Evolutionary conservation across 2,888 invertebrate species (phyloP).

Genomic region (Drosophila flavopinicola): DNA sequence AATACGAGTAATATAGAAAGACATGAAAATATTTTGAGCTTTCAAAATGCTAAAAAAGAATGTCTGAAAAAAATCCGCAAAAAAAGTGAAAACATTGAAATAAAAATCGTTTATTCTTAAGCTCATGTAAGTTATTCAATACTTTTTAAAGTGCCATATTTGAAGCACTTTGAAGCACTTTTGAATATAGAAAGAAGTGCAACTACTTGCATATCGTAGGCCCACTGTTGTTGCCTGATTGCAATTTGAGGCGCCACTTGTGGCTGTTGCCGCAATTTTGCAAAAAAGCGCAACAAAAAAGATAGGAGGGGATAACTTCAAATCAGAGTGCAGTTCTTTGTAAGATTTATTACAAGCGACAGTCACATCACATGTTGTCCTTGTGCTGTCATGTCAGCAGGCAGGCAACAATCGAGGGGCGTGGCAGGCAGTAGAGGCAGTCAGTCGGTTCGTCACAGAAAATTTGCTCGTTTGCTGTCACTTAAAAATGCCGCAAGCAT

Average conservation of each 20-base stretch:
- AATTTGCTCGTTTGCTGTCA: conserved; percentile 70
- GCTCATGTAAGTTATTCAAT: too few relatives aligned
- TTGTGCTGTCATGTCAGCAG: conserved; percentile 64
- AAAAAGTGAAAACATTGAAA: too few relatives aligned
- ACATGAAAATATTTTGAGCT: too few relatives aligned
- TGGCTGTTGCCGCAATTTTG: conserved; percentile 43
- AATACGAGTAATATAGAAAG: too few relatives aligned
- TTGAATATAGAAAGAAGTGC: too few relatives aligned
- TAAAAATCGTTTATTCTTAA: too few relatives aligned
- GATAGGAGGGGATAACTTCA: conserved; percentile 26
- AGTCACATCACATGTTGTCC: conserved; percentile 69
- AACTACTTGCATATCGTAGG: too few relatives aligned
- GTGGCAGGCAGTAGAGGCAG: conserved; percentile 12
- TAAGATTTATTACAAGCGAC: conserved; percentile 76
- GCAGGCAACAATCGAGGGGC: conserved; percentile 31
- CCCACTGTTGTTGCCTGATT: conserved; percentile 31
- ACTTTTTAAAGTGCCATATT: too few relatives aligned
- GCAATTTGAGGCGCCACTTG: conserved; percentile 55
- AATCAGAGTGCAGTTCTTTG: conserved; percentile 68
- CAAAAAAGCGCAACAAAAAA: conserved; percentile 7
- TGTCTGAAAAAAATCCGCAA: too few relatives aligned
- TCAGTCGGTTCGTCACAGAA: conserved; percentile 47
- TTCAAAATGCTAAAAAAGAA: too few relatives aligned
- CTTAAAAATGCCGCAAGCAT: conserved; percentile 79
- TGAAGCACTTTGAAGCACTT: too few relatives aligned